Evolutionary conservation across 2,888 invertebrate genomes (phyloP), one percentile per base, ranked within the genome.

Genomic region (Anoncus sp.): DNA sequence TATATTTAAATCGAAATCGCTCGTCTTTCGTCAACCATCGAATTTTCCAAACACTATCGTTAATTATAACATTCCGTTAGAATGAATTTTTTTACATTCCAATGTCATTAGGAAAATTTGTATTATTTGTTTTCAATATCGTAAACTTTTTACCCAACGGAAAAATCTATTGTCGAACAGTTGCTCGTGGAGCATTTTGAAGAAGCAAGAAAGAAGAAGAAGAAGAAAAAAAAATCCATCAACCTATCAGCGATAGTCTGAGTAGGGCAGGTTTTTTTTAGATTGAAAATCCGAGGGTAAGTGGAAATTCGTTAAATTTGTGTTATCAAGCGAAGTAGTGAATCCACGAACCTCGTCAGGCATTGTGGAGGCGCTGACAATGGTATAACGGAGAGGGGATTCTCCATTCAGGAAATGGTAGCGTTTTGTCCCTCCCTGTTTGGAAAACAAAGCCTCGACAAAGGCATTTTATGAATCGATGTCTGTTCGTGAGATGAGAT

Each of bases 401-500:
- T 55, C n/a, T n/a, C 77, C 55, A 75, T 78, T 78, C 62, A 78
- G 55, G 71, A 67, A 72, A 71, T 67, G 71, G 78, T 66, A 78
- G 71, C 78, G 78, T 78, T 78, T 78, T 78, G 78, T 71, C 78
- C 75, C 78, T 57, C 71, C 78, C 66, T 75, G 71, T 78, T 78
- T 71, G 75, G 78, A 78, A 78, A 78, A 78, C 78, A 78, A 75
- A 67, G 75, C 20, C 18, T 38, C n/a, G 40, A 78, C 78, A 78
- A 78, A 75, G 75, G 66, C 71, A 78, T 78, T 78, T 78, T 75
- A 75, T 75, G 78, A 78, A 78, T 78, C 78, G 75, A 78, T 75
- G 71, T 75, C 78, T 78, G 78, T 75, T 75, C 49, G 75, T 78
- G 78, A 78, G 75, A 78, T 75, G 75, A 72, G 66, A 78, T 78